Evolutionary conservation across 1,140 invertebrate genomes (phyloP).

Genomic region (Drosophila lacteicornis): DNA sequence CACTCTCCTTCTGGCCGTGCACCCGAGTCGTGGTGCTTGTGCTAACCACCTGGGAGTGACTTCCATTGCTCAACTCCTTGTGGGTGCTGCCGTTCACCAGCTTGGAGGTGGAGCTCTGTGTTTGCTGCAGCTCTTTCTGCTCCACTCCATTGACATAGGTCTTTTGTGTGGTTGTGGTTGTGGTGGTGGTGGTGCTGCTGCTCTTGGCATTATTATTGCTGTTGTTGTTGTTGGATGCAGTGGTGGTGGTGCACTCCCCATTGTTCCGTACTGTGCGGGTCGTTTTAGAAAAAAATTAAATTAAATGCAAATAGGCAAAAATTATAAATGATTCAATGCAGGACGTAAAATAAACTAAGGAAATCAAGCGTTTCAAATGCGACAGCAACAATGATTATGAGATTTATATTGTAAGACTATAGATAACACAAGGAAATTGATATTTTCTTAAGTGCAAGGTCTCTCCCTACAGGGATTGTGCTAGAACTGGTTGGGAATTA

Average conservation of each 20-base stretch:
- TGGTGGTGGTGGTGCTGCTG: slow-evolving; percentile 23
- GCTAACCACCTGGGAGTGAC: slow-evolving; percentile 17
- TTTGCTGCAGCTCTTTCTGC: slow-evolving; percentile 11
- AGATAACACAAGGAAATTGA: background rate
- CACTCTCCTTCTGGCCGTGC: slow-evolving; percentile 46
- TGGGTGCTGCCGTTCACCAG: slow-evolving; percentile 43
- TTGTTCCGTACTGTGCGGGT: slow-evolving; percentile 56
- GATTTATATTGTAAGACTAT: background rate
- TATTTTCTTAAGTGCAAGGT: too few relatives aligned
- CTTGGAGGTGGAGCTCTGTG: slow-evolving; percentile 4
- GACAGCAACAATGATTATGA: background rate
- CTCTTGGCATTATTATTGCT: slow-evolving; percentile 3
- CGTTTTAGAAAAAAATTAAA: background rate
- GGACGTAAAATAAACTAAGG: background rate
- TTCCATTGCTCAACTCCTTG: slow-evolving; percentile 24
- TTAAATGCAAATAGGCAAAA: background rate
- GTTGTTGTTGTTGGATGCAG: slow-evolving; percentile 13
- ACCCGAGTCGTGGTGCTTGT: slow-evolving; percentile 19
- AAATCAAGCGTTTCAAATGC: slow-evolving; percentile 6
- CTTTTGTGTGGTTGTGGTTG: slow-evolving; percentile 37
- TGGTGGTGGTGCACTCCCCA: slow-evolving; percentile 52
- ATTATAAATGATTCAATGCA: background rate
- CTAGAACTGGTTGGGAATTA: too few relatives aligned
- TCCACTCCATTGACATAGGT: slow-evolving; percentile 47
- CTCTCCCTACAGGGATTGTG: too few relatives aligned